phyloP scores from a whole-genome alignment of 2,888 invertebrate species.

The Nephrotoma guestfalica region DNA sequence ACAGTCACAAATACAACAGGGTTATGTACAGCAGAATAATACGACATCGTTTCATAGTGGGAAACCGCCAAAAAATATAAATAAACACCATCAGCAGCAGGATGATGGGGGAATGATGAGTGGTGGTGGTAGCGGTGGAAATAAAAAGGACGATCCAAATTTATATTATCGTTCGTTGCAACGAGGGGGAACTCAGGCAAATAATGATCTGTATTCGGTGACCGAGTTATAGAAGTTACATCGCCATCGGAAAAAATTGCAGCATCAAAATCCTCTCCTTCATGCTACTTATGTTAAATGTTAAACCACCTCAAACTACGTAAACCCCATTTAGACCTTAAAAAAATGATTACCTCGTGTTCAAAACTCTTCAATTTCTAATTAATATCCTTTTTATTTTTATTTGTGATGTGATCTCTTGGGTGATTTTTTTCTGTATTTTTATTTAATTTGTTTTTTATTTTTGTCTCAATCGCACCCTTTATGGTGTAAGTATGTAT shows the following conservation, averaged over 20 bases:
- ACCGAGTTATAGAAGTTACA: constrained; percentile 44
- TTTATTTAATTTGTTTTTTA: not conserved
- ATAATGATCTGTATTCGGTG: constrained; percentile 55
- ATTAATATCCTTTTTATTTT: not conserved
- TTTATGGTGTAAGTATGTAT: not conserved
- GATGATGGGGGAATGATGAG: not conserved
- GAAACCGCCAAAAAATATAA: not conserved
- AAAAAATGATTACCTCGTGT: not conserved
- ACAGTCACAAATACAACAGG: constrained; percentile 14
- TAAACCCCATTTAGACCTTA: not conserved
- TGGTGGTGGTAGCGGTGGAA: not conserved
- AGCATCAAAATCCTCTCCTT: not conserved
- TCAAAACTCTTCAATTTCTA: not conserved
- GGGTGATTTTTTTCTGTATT: not conserved
- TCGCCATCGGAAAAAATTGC: constrained; percentile 1
- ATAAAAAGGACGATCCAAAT: constrained; percentile 13
- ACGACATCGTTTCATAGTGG: not conserved
- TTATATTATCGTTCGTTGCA: constrained; percentile 35
- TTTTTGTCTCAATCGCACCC: not conserved
- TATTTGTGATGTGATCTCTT: not conserved
- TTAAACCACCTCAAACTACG: not conserved
- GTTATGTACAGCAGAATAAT: constrained; percentile 5
- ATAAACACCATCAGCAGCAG: not conserved
- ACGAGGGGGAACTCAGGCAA: constrained; percentile 32
- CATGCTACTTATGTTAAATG: not conserved